These are phyloP conservation scores for Plodia interpunctella DNA, from an alignment of 1,140 invertebrate species.

Conservation along the genomic window DNA sequence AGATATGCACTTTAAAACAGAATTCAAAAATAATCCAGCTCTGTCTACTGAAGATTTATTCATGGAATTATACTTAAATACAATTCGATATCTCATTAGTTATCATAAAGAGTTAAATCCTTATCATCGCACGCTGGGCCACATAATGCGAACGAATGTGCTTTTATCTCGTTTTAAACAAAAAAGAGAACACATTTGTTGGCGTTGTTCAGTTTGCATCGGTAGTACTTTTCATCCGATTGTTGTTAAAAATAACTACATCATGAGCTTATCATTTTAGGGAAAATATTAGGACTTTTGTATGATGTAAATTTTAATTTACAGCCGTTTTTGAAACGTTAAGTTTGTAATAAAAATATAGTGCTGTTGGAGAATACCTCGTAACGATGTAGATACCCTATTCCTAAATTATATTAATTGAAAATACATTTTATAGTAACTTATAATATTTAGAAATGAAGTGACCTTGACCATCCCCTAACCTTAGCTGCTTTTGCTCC, in stretches of 20 bases:
- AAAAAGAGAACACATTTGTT: too few species aligned
- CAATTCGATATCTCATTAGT: background rate
- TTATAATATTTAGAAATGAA: slow-evolving; percentile 67
- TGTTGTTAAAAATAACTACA: slow-evolving; percentile 43
- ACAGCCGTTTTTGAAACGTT: slow-evolving; percentile 40
- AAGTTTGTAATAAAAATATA: slow-evolving; percentile 44
- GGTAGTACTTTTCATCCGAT: slow-evolving; percentile 21
- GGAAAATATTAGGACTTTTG: slow-evolving; percentile 53
- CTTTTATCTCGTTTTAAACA: too few species aligned
- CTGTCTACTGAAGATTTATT: slow-evolving; percentile 6
- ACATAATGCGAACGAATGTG: too few species aligned
- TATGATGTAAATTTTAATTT: slow-evolving; percentile 36
- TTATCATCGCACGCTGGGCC: too few species aligned
- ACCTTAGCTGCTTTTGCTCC: slow-evolving; percentile 66
- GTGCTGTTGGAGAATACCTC: slow-evolving; percentile 59
- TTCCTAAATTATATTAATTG: slow-evolving; percentile 35
- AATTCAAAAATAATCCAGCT: background rate
- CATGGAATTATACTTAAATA: slow-evolving; percentile 5
- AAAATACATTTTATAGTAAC: slow-evolving; percentile 46
- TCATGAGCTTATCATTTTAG: slow-evolving; percentile 71
- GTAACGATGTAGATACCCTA: slow-evolving; percentile 42
- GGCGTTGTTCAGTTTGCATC: too few species aligned
- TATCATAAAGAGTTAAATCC: background rate
- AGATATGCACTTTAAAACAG: slow-evolving; percentile 13
- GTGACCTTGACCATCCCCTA: slow-evolving; percentile 70